These are phyloP conservation scores for Montipora capitata DNA, from an alignment of 92 coral and sea anemone genomes.

Conservation along the genomic window DNA sequence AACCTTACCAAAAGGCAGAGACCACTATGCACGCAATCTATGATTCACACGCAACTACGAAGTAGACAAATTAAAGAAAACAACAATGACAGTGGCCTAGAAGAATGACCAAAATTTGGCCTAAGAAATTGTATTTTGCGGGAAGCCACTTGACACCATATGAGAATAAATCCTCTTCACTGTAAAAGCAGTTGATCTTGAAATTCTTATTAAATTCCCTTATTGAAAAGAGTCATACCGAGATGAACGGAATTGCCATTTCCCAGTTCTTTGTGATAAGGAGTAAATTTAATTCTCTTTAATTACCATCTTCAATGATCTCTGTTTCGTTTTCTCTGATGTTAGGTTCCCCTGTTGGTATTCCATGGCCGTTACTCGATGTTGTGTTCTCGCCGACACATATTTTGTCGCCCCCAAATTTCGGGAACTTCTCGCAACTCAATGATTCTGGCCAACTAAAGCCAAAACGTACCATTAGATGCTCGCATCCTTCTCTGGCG, in stretches of 20 bases:
- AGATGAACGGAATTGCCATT: slow-evolving; percentile 1
- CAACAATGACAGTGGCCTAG: too few relatives aligned
- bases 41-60: background rate
- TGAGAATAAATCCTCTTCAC: background rate
- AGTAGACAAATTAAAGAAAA: background rate
- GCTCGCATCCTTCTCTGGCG: slow-evolving; percentile 83
- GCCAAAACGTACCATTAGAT: slow-evolving; percentile 85
- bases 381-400: slow-evolving; percentile 93
- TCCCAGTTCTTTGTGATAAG: background rate
- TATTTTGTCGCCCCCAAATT: slow-evolving; percentile 56
- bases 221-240: slow-evolving; percentile 16
- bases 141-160: slow-evolving; percentile 26
- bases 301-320: background rate
- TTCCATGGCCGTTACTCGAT: slow-evolving; percentile 5
- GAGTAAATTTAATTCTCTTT: slow-evolving; percentile 3
- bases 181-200: slow-evolving; percentile 6
- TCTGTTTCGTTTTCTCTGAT: background rate
- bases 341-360: slow-evolving; percentile 25
- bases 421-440: slow-evolving; percentile 85
- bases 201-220: background rate
- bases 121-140: background rate
- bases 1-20: background rate
- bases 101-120: too few relatives aligned
- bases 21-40: slow-evolving; percentile 1
- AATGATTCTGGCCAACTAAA: slow-evolving; percentile 94